These are phyloP conservation scores for Drepana arcuata DNA, from an alignment of 1,140 invertebrate species.

Conservation along the genomic window DNA sequence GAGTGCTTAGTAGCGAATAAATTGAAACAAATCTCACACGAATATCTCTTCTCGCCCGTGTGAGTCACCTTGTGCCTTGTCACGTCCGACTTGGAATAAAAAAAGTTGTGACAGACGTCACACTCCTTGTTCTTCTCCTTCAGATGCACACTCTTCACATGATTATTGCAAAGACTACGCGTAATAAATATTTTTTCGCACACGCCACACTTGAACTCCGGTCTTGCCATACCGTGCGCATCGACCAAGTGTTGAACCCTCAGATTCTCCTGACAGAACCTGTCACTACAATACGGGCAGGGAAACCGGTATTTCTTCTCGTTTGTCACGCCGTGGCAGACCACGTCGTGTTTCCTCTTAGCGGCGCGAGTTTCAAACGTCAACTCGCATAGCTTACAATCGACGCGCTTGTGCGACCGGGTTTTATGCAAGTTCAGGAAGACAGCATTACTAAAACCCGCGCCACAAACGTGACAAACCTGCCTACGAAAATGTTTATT, in stretches of 20 bases:
- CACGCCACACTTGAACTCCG: conserved; percentile 36
- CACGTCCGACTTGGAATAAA: conserved; percentile 42
- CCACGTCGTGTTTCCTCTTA: conserved; percentile 36
- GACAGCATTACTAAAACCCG: conserved; percentile 40
- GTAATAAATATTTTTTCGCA: conserved; percentile 49
- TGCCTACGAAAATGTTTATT: conserved; percentile 55
- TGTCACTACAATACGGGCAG: conserved; percentile 39
- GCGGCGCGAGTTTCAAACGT: conserved; percentile 27
- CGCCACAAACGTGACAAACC: conserved; percentile 48
- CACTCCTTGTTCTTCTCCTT: conserved; percentile 53
- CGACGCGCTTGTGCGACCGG: conserved; percentile 28
- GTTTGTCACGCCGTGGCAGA: conserved; percentile 26
- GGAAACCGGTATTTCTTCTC: conserved; percentile 45
- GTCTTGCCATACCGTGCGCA: conserved; percentile 39
- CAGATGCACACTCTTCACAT: conserved; percentile 44
- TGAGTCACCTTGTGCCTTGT: conserved; percentile 44
- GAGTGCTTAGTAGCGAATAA: conserved; percentile 47
- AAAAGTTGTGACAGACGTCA: conserved; percentile 44
- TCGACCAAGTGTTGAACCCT: conserved; percentile 44
- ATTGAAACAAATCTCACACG: conserved; percentile 34
- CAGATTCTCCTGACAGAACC: conserved; percentile 48
- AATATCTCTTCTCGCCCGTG: conserved; percentile 45
- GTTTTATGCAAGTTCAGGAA: conserved; percentile 51
- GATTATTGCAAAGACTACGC: conserved; percentile 45
- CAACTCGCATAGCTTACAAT: conserved; percentile 30